Evolutionary conservation across 2,113 vertebrate genomes (phyloP).

Genomic region (Rissa tridactyla): DNA sequence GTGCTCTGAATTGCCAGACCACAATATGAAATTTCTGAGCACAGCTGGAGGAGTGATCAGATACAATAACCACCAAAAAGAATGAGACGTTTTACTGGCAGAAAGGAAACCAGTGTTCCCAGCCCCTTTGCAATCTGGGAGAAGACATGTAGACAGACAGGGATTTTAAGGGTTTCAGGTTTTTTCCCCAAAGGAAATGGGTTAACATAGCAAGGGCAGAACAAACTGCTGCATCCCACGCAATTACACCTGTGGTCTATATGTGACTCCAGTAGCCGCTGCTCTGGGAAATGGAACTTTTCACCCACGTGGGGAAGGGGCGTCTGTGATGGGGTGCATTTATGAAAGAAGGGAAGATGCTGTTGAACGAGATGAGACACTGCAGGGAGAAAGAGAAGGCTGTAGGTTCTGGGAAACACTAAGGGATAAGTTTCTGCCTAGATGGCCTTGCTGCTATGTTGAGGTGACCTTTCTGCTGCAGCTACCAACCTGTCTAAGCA

Average conservation of each 20-base stretch:
- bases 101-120: neutral
- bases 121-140: fast-evolving
- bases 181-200: neutral
- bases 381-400: neutral
- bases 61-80: neutral
- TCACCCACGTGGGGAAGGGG: fast-evolving
- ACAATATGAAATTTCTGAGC: neutral
- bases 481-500: neutral
- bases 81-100: neutral
- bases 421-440: neutral
- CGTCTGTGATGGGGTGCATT: neutral
- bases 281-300: neutral
- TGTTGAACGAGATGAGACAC: neutral
- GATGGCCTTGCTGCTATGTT: neutral
- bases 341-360: neutral
- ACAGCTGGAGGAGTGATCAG: neutral
- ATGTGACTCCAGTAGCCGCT: neutral
- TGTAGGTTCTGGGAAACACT: neutral
- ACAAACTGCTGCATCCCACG: neutral
- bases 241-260: neutral
- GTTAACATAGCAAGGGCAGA: neutral
- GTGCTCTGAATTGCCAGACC: neutral
- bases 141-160: fast-evolving
- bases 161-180: neutral
- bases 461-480: neutral